Base-by-base conservation (phyloP, 2,113 vertebrate species). In the Tringa solitaria region DNA sequence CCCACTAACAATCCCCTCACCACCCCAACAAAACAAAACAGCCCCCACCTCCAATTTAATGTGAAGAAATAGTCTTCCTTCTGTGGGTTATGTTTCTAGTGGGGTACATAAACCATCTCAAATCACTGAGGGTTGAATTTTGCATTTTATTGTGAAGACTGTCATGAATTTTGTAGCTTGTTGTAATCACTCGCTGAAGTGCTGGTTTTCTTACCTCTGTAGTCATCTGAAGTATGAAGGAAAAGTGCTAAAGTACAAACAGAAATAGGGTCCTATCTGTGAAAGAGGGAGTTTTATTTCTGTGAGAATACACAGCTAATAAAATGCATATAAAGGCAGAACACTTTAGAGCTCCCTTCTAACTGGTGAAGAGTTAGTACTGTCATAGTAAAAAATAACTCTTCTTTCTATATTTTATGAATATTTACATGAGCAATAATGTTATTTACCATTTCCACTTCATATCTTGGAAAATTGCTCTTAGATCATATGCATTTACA, bases 351-450 rank as follows among this genome's bases (percentile, higher is more conserved):
- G 16, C 51, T 89, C 46, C 68, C n/a, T 94, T 95, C 33, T 89
- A 76, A 89, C 37, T 90, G 64, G 28, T 53, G 37, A 86, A 45
- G 39, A 90, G 39, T 72, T 87, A 89, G 19, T 67, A n/a, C 12
- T 56, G 45, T 18, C 53, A 64, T 21, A 48, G 37, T 17, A 59
- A 91, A 91, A 39, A 33, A 59, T 30, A 92, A 45, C 15, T 93
- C 48, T 78, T 8, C n/a, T 74, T 80, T 33, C 13, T 68, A 19
- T 39, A 16, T 81, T 65, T 82, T 86, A 57, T 23, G 84, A 89
- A 59, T 86, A 89, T 94, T 95, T 96, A 81, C 72, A 43, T 63
- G 19, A 91, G 26, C 21, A 84, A 45, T 83, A 73, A 39, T 90
- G 80, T 63, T 86, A 45, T 88, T 94, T 94, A 65, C 41, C 14